Evolutionary conservation across 2,888 invertebrate species (phyloP), one percentile per base, ranked within the genome.

Genomic region (Apamea monoglypha): DNA sequence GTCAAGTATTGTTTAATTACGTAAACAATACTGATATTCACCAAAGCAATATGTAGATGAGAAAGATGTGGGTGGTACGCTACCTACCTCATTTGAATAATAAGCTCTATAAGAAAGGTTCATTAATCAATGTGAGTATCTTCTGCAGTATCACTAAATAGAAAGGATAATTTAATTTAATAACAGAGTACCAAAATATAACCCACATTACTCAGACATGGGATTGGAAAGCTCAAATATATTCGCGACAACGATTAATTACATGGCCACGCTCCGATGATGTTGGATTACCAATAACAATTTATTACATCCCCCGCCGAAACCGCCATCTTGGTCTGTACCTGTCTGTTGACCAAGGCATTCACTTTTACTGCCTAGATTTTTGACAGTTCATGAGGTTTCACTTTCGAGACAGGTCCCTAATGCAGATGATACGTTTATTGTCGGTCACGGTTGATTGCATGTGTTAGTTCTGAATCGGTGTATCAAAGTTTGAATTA

Each of bases 321-420:
- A 78, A 61, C 71, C 81, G 73, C 88, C 86, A 89, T 89, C 74
- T 90, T 89, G 87, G 84, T 90, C 82, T 77, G 82, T 87, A 85
- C 80, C 77, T 86, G 80, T 84, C 84, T 83, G 68, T 68, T 64
- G 71, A 79, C 70, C 74, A 82, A 82, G 83, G 84, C 82, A 82
- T 84, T 90, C 89, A 86, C 81, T 91, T 89, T 87, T 86, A 87
- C 85, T 85, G 80, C 81, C 81, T 87, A 85, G 82, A 78, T 76
- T 81, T 90, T 84, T 84, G 88, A 83, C 85, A 89, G 85, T 78
- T 88, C 80, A 84, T 82, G 76, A 80, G 50, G 82, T 88, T 88
- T 88, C 89, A 90, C 88, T 87, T 90, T 88, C 85, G 77, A 80
- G 83, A 88, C 82, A 81, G 81, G 73, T 86, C 79, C 76, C 76